Conservation (phyloP, 2,797 vertebrate genomes). For the Phoebastria nigripes region DNA sequence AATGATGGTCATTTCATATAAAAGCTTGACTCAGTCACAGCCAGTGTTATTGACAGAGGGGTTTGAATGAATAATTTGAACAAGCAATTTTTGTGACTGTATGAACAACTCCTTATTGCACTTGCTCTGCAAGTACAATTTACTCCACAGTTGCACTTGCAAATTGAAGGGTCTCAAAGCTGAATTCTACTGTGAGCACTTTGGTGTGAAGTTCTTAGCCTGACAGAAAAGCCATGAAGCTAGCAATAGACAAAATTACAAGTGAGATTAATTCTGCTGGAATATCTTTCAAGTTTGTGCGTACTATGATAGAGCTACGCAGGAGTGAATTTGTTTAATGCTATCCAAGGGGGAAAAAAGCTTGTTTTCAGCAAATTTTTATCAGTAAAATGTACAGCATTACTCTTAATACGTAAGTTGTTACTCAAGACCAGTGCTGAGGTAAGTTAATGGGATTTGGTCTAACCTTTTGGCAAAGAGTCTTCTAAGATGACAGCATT, state of each 20-base stretch:
- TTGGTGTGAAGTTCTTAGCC: background rate
- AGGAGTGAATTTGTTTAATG: background rate
- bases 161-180: background rate
- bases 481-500: background rate
- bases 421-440: background rate
- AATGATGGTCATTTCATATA: background rate
- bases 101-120: background rate
- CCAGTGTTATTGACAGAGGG: background rate
- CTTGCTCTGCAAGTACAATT: background rate
- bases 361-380: background rate
- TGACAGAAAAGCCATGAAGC: background rate
- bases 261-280: background rate
- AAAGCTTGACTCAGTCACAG: background rate
- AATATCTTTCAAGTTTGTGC: background rate
- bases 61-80: background rate
- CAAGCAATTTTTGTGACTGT: background rate
- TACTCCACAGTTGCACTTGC: background rate
- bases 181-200: background rate
- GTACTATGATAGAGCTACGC: background rate
- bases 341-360: background rate
- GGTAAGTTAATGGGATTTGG: background rate
- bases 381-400: background rate
- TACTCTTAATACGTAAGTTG: background rate
- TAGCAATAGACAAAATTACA: background rate
- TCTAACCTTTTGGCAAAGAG: background rate